Base-by-base conservation (phyloP, 2,888 invertebrate species). In the Peribatodes rhomboidaria region DNA sequence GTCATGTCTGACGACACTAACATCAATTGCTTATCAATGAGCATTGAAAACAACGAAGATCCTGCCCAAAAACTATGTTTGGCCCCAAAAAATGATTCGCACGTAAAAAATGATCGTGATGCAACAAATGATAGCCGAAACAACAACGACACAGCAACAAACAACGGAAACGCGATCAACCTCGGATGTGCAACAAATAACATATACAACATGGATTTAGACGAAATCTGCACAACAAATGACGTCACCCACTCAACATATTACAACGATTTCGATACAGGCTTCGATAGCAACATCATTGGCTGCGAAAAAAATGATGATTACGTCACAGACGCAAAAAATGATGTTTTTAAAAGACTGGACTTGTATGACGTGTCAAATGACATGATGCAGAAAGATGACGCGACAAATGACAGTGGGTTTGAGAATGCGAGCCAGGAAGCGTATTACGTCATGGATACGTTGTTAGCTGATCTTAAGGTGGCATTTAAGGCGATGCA, bases 401-500 rank as follows among this genome's bases (percentile, higher is more conserved):
- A 79, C 22, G 60, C 54, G 1, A 72, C 71, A 0, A 65, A 67
- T 27, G 85, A 87, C 49, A 82, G 83, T 2, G 86, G 81, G 0
- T 72, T 81, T 42, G 84, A 79, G 2, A 81, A 76, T 20, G 82
- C 81, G 0, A 77, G 74, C 0, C 67, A 71, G 0, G 67, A 71
- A 0, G 76, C 78, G 0, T 73, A 77, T 67, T 56, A 70, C 0
- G 41, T 83, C 0, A 60, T 83, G 0, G 80, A 79, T 14, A 67
- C 67, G 0, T 88, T 87, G 69, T 71, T 87, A 0, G 57, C 35
- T 0, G 80, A 87, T 27, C 11, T 89, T 0, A 80, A 78, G 35
- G 35, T 16, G 0, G 69, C 81, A 0, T 81, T 87, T 8, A 78
- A 76, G 18, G 27, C 57, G 0, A 75, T 86, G 10, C 77, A 79